Percentiles rank a stretch among this genome's conserved stretches.
Evolutionary conservation across 1,140 invertebrate genomes (phyloP).

Genomic region (Sesamia nonagrioides): DNA sequence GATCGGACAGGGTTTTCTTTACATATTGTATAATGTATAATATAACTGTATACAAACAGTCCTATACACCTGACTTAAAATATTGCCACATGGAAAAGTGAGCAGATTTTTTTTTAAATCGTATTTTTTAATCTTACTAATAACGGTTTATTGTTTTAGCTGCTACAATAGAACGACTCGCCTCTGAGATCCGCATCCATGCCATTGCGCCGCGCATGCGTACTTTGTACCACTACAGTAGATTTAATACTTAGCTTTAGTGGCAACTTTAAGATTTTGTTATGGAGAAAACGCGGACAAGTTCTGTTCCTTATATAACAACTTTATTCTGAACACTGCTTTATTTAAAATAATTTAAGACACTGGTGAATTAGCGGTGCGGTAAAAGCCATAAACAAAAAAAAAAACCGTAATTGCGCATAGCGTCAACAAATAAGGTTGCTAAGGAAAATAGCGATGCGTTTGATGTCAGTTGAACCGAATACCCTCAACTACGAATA

Average conservation of each 20-base stretch:
- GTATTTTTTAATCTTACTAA: conserved; percentile 44
- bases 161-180: conserved; percentile 92
- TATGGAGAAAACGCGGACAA: conserved; percentile 63
- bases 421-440: too few species aligned
- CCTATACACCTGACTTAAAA: neutral
- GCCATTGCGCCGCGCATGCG: conserved; percentile 78
- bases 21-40: too few species aligned
- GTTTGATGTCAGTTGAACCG: too few species aligned
- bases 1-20: too few species aligned
- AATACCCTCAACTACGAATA: too few species aligned
- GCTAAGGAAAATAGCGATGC: too few species aligned
- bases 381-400: too few species aligned
- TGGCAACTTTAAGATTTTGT: conserved; percentile 64
- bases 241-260: conserved; percentile 61
- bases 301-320: conserved; percentile 68
- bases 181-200: conserved; percentile 86
- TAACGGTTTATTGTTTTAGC: conserved; percentile 87
- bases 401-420: too few species aligned
- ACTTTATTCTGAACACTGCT: neutral
- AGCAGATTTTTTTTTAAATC: neutral
- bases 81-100: neutral
- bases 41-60: neutral
- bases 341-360: neutral
- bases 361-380: too few species aligned
- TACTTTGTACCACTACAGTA: conserved; percentile 58